Conservation (phyloP, 2,888 invertebrate species). For the Cheilosia vulpina region DNA sequence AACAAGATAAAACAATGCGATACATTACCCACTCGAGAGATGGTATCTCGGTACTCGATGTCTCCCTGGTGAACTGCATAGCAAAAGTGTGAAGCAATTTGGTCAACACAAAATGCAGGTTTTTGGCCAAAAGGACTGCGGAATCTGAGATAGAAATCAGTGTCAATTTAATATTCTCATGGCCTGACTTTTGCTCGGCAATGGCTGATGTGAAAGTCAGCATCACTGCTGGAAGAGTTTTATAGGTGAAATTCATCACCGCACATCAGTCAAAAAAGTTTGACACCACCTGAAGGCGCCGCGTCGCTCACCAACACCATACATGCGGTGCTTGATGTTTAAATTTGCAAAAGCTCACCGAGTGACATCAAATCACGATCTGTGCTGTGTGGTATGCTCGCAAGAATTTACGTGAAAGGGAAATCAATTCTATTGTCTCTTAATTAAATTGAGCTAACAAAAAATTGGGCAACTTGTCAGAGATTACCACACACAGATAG, state of each 20-base stretch:
- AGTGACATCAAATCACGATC: slow-evolving; percentile 59
- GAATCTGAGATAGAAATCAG: slow-evolving; percentile 20
- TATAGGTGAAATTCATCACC: slow-evolving; percentile 10
- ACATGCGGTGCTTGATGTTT: slow-evolving; percentile 1
- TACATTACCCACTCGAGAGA: slow-evolving; percentile 63
- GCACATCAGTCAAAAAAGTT: slow-evolving; percentile 29
- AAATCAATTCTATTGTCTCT: slow-evolving; percentile 64
- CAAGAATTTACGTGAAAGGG: slow-evolving; percentile 57
- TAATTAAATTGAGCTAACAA: slow-evolving; percentile 48
- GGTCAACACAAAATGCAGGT: slow-evolving; percentile 31
- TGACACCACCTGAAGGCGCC: slow-evolving; percentile 40
- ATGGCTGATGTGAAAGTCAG: not conserved
- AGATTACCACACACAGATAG: slow-evolving; percentile 13
- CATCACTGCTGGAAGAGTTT: not conserved
- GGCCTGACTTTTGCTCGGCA: not conserved
- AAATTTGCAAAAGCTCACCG: not conserved
- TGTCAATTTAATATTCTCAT: slow-evolving; percentile 8
- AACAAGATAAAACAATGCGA: slow-evolving; percentile 66
- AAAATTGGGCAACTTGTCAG: slow-evolving; percentile 16
- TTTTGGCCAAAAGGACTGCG: slow-evolving; percentile 4
- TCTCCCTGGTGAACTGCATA: slow-evolving; percentile 26
- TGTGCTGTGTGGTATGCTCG: slow-evolving; percentile 28
- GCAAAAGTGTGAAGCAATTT: slow-evolving; percentile 60
- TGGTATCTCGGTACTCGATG: slow-evolving; percentile 33
- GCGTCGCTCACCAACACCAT: not conserved